These are phyloP conservation scores for Poicephalus gulielmi DNA, from an alignment of 2,113 vertebrate genomes.

Conservation along the genomic window DNA sequence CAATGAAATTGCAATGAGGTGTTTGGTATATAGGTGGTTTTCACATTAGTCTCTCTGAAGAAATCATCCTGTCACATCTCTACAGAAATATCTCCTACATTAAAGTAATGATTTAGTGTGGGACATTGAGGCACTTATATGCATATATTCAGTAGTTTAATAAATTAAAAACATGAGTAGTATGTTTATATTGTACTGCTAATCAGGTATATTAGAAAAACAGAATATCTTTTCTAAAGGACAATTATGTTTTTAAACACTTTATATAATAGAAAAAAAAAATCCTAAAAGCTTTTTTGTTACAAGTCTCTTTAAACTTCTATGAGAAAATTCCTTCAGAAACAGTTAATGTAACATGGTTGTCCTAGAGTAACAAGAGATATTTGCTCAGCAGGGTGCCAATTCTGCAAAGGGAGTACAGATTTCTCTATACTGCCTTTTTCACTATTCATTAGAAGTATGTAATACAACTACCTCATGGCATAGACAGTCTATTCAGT, in stretches of 20 bases:
- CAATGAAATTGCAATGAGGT: background rate
- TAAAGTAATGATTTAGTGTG: background rate
- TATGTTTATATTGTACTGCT: background rate
- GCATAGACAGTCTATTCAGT: background rate
- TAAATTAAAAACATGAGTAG: background rate
- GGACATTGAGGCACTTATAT: background rate
- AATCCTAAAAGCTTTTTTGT: background rate
- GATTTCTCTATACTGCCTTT: background rate
- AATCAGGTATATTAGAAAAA: background rate
- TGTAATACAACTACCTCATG: background rate
- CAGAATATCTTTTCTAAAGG: background rate
- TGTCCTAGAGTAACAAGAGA: background rate
- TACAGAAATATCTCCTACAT: background rate
- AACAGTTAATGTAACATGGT: background rate
- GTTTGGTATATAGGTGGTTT: background rate
- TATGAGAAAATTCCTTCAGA: background rate
- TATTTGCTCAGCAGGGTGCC: background rate
- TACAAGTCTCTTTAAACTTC: background rate
- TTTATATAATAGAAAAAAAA: background rate
- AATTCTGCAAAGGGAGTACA: background rate
- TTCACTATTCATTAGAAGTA: background rate
- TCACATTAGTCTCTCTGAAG: background rate
- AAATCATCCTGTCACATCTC: background rate
- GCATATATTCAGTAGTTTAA: background rate
- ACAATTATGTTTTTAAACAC: background rate